These are phyloP conservation scores for Hyles lineata DNA, from an alignment of 2,888 invertebrate species.

Conservation along the genomic window DNA sequence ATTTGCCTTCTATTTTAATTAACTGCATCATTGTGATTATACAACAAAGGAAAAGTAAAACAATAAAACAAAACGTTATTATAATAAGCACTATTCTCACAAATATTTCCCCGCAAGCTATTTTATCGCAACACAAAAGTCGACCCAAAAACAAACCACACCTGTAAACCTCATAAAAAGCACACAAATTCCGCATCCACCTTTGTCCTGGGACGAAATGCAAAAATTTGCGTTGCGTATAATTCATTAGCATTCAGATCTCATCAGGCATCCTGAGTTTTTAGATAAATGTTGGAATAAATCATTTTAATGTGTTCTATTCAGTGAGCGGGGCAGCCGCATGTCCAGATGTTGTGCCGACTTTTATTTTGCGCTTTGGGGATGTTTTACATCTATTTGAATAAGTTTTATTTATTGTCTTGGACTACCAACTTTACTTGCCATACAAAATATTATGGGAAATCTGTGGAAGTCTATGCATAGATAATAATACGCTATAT, in stretches of 20 bases:
- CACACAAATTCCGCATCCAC: neutral
- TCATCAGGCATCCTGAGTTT: conserved; percentile 43
- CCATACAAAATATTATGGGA: too few relatives aligned
- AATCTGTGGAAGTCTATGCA: too few relatives aligned
- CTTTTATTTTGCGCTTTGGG: neutral
- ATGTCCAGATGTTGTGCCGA: conserved; percentile 3
- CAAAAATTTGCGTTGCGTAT: conserved; percentile 12
- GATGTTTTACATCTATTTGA: neutral
- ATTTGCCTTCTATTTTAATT: too few relatives aligned
- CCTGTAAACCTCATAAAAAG: conserved; percentile 21
- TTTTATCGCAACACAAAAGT: neutral
- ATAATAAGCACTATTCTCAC: neutral
- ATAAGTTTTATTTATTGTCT: neutral
- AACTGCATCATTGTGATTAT: too few relatives aligned
- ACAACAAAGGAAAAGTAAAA: neutral
- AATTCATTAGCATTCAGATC: conserved; percentile 48
- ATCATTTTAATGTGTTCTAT: conserved; percentile 54
- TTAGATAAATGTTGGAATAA: conserved; percentile 50
- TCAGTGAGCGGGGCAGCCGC: neutral
- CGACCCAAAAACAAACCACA: conserved; percentile 3
- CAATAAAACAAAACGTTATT: neutral
- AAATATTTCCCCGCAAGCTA: too few relatives aligned
- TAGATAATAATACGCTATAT: too few relatives aligned
- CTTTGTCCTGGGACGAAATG: conserved; percentile 14
- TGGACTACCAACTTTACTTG: too few relatives aligned